Evolutionary conservation across 23 tunicate genomes (phyloP).

Genomic region (Phallusia fumigata): DNA sequence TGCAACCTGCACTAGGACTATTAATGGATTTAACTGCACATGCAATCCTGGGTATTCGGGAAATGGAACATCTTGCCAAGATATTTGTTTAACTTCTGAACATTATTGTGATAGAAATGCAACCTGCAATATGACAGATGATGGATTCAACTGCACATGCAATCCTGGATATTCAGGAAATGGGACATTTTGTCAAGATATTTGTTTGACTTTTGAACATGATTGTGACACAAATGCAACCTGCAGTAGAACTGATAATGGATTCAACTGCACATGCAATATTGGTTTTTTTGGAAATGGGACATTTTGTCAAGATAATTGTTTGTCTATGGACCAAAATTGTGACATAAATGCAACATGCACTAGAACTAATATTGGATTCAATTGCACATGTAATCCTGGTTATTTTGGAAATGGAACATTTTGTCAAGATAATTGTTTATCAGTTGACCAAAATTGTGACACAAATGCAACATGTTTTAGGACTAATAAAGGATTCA

Average conservation of each 20-base stretch:
- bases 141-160: neutral
- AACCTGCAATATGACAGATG: neutral
- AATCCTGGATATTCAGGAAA: neutral
- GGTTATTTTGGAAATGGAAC: neutral
- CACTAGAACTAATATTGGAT: neutral
- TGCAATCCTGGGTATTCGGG: neutral
- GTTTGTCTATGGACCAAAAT: neutral
- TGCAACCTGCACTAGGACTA: neutral
- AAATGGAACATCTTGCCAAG: neutral
- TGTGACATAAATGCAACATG: neutral
- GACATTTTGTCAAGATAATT: neutral
- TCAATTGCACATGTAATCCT: neutral
- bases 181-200: neutral
- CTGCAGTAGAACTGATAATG: neutral
- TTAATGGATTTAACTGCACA: neutral
- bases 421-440: neutral
- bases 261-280: neutral
- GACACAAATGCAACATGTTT: neutral
- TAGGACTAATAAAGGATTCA: neutral
- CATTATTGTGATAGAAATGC: neutral
- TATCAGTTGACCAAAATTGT: neutral
- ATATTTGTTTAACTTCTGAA: neutral
- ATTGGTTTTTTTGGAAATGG: neutral
- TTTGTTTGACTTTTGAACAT: neutral
- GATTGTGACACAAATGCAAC: neutral